These are phyloP conservation scores for Pipistrellus nathusii DNA, from an alignment of 2,797 vertebrate genomes.

Conservation along the genomic window DNA sequence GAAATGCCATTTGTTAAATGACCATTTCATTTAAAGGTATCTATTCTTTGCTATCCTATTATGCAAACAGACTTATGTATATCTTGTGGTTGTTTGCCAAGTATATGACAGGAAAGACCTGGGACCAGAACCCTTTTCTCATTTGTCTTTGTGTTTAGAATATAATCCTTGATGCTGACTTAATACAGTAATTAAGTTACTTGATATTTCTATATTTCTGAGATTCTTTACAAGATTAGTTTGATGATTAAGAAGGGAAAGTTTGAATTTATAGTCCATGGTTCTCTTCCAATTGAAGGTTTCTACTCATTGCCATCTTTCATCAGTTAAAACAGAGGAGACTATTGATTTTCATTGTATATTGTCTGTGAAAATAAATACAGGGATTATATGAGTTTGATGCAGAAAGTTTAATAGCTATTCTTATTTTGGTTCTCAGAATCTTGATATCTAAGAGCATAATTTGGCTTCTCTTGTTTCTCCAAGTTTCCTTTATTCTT, in stretches of 20 bases:
- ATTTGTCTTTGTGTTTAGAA: background rate
- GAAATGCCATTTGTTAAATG: slow-evolving; percentile 39
- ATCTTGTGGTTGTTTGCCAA: background rate
- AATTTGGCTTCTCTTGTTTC: background rate
- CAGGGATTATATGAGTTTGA: background rate
- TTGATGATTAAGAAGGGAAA: slow-evolving; percentile 29
- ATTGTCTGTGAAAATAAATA: background rate
- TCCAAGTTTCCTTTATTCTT: slow-evolving; percentile 34
- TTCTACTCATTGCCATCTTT: background rate
- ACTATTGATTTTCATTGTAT: slow-evolving; percentile 9
- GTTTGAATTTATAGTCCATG: background rate
- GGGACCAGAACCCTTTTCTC: background rate
- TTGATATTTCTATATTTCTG: slow-evolving; percentile 47
- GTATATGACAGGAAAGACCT: background rate
- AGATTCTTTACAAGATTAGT: slow-evolving; percentile 50
- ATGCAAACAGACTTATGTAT: slow-evolving; percentile 13
- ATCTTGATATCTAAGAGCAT: slow-evolving; percentile 19
- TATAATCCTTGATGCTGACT: slow-evolving; percentile 13
- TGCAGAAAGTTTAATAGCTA: slow-evolving; percentile 12
- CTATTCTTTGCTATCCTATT: background rate
- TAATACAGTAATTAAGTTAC: slow-evolving; percentile 6
- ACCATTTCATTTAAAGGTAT: background rate
- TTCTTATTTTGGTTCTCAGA: slow-evolving; percentile 23
- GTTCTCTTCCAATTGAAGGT: background rate
- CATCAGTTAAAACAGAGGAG: background rate